Evolutionary conservation across 2,797 vertebrate species (phyloP), one percentile per base, ranked within the genome.

Genomic region (Microctenopoma stevenorrisi): DNA sequence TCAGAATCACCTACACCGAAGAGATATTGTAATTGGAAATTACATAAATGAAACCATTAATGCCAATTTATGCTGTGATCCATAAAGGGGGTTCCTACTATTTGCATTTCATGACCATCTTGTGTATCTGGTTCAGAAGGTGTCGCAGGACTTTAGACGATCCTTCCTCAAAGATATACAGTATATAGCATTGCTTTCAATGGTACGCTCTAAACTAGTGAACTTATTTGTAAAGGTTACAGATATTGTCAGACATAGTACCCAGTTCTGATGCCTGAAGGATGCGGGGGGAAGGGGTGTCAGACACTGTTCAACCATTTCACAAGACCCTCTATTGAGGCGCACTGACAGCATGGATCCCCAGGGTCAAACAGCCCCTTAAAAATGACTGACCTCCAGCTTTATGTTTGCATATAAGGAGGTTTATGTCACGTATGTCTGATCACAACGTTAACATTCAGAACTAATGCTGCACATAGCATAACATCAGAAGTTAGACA

Each of bases 361-460:
- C 15, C 40, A 64, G 48, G 42, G 48, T 64, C 64, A 66, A 57
- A 63, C 30, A 53, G 53, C 42, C 16, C 56, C 22, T 47, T 56
- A 40, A 79, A 61, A 59, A 77, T 53, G 25, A 26, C 35, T 72
- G 76, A 78, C 71, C 71, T 78, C 7, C 37, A 25, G 35, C 48
- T 56, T 72, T 40, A 65, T 8, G 0, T 11, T 48, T 33, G 50
- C 40, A 68, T 78, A 79, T 85, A 75, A 72, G 66, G 16, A 68
- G 22, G 52, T 40, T 76, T 58, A 58, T 33, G 50, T 49, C 28
- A 65, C 43, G 43, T 47, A 59, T 40, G 62, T 62, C 46, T 63
- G 55, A 16, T 56, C 71, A 53, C 44, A 58, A 35, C 15, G 40
- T 47, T 38, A 37, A 66, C 55, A 48, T 70, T 51, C 3, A 14